phyloP scores from a whole-genome alignment of 1,140 invertebrate genomes.

The Diachasma alloeum region DNA sequence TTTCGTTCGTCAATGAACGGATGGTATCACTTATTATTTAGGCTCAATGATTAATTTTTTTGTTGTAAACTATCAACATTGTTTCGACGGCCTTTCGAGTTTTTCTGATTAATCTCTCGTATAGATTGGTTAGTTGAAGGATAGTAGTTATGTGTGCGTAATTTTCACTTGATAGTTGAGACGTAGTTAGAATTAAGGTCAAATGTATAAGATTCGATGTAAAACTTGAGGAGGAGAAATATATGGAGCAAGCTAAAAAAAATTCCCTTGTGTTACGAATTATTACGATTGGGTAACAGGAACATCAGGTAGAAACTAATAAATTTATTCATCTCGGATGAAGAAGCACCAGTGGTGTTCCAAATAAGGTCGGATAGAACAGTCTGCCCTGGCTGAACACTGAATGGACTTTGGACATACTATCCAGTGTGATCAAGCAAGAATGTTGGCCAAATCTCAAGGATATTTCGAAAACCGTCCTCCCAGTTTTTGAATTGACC shows the following conservation, averaged over 20 bases:
- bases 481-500: too few species aligned
- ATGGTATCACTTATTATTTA: background rate
- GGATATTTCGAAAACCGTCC: too few species aligned
- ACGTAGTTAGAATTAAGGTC: background rate
- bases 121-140: background rate
- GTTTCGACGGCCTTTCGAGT: background rate
- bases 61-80: background rate
- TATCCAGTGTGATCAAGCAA: too few species aligned
- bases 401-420: too few species aligned
- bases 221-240: background rate
- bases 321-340: too few species aligned
- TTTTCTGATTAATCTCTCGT: background rate
- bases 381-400: too few species aligned
- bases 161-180: background rate
- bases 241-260: background rate
- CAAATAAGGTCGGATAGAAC: too few species aligned
- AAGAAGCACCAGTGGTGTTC: too few species aligned
- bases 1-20: background rate
- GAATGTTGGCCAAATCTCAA: too few species aligned
- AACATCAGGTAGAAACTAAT: too few species aligned
- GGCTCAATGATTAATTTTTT: background rate
- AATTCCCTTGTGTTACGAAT: background rate
- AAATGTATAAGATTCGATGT: background rate
- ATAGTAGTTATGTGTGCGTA: background rate
- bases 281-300: too few species aligned